Conservation (phyloP, 1,140 invertebrate species). For the Leptoteleia sp. region DNA sequence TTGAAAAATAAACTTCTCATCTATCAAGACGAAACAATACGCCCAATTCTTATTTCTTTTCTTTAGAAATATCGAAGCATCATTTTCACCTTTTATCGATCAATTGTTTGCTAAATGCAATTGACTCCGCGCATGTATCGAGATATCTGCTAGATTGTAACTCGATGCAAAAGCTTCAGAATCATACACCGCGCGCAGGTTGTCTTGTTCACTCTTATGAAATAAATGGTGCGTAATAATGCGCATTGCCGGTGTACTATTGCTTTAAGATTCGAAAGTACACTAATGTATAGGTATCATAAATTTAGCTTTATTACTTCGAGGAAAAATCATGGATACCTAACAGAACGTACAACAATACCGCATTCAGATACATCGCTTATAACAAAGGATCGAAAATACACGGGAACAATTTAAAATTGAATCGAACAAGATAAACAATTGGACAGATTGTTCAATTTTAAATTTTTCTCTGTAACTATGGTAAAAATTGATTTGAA, state of each 20-base stretch:
- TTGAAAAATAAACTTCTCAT: constrained; percentile 18
- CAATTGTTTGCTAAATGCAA: constrained; percentile 42
- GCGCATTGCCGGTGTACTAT: constrained; percentile 47
- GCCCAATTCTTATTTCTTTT: constrained; percentile 11
- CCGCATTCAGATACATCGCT: constrained; percentile 12
- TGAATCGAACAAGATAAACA: no score
- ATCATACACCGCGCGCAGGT: constrained; percentile 36
- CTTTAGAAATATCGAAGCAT: constrained; percentile 15
- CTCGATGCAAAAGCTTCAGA: constrained; percentile 48
- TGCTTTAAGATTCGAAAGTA: constrained; percentile 56
- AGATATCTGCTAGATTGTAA: constrained; percentile 52
- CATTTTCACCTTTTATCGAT: constrained; percentile 39
- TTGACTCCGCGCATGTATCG: constrained; percentile 39
- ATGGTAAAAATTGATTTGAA: no score
- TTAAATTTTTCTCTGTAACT: no score
- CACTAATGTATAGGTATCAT: constrained; percentile 50
- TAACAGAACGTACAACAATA: constrained; percentile 40
- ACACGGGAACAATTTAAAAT: no score
- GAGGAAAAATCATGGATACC: constrained; percentile 48
- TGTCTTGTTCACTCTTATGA: constrained; percentile 59
- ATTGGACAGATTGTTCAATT: no score
- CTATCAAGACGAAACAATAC: constrained; percentile 4
- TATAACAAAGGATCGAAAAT: no score
- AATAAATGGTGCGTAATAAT: constrained; percentile 61
- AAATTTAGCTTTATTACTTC: constrained; percentile 50